Percentiles rank a stretch among this genome's conserved stretches.
Evolutionary conservation across 1,140 invertebrate species (phyloP).

Genomic region (Cephus cinctus): DNA sequence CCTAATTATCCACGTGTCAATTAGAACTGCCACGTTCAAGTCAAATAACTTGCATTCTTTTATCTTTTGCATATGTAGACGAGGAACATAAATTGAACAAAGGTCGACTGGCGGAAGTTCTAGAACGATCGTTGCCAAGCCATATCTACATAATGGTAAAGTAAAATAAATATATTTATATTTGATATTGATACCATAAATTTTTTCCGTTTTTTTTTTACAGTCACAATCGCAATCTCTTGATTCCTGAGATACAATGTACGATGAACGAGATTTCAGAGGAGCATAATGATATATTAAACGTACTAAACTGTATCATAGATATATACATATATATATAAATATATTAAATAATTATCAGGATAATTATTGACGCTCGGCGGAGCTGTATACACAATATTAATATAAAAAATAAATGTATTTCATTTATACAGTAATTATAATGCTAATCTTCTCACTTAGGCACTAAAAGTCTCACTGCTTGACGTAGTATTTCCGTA

Average conservation of each 20-base stretch:
- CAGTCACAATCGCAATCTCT: constrained; percentile 42
- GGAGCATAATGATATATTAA: no score
- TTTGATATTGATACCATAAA: neutral
- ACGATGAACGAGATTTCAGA: no score
- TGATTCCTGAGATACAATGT: no score
- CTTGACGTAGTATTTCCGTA: no score
- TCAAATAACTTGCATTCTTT: neutral
- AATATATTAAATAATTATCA: no score
- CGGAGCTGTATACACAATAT: constrained; percentile 10
- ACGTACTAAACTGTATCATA: constrained; percentile 4
- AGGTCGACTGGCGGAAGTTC: constrained; percentile 52
- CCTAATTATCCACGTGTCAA: neutral
- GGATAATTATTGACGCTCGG: no score
- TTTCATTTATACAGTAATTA: no score
- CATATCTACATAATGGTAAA: constrained; percentile 65
- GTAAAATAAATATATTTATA: constrained; percentile 19
- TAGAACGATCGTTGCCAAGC: constrained; percentile 62
- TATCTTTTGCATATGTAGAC: constrained; percentile 29
- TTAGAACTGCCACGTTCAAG: neutral
- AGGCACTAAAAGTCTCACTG: no score
- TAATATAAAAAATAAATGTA: constrained; percentile 22
- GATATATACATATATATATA: no score
- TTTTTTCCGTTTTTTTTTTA: constrained; percentile 19
- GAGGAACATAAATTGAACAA: constrained; percentile 49
- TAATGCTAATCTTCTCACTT: no score